Base-by-base conservation (phyloP, 2,797 vertebrate species). In the Euthynnus affinis region DNA sequence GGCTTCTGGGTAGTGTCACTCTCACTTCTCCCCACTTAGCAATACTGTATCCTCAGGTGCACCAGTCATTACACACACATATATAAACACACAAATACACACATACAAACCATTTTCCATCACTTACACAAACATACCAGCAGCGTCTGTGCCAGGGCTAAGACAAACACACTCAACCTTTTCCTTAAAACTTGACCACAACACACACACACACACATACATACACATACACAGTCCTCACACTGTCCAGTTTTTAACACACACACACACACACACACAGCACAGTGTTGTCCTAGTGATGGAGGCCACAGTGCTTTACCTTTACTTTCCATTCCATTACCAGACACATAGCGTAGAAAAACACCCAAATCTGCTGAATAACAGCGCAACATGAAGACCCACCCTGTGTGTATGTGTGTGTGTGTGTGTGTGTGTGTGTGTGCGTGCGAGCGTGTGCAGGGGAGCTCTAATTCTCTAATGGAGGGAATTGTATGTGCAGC, bases 261-360 rank as follows among this genome's bases (percentile, higher is more conserved):
- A 51, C 68, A 61, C 67, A 29, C 27, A 64, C 44, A 63, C 63
- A 71, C 59, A 84, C 74, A 82, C 79, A 87, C 74, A 85, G 62
- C 76, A 53, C 74, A 71, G 61, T 72, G 85, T 83, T 91, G 82
- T 80, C 72, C 56, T 37, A 69, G 44, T 52, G 53, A 74, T 60
- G 63, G 75, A 73, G 81, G 66, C 71, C 67, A 60, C 63, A 55
- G 48, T 4, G 63, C 85, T 92, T 87, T 91, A 89, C 90, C 82
- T 93, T 91, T 46, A 91, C 80, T 94, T 95, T 95, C 94, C 94
- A 89, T 94, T 92, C 75, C 84, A 87, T 92, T 87, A 89, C 88
- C 83, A 92, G 84, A 87, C 81, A 76, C 71, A 83, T 76, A 34
- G 52, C 9, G 18, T 61, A 87, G 80, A 89, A 89, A 92, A 92